Evolutionary conservation across 2,888 invertebrate genomes (phyloP), one percentile per base, ranked within the genome.

Genomic region (Hoplodrina blanda): DNA sequence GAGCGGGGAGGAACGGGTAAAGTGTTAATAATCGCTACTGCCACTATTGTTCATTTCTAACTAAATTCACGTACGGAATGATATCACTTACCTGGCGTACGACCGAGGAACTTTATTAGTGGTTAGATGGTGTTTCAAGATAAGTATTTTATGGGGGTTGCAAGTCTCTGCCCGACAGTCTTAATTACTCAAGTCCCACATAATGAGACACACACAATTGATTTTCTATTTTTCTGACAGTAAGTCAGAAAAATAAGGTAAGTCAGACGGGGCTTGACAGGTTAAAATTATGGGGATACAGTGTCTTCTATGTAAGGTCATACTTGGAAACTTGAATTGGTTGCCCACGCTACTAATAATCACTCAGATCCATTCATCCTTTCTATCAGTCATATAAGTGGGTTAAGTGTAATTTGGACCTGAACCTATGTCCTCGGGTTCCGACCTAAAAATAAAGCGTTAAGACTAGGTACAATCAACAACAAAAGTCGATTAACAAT

Each of bases 1-100:
- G 80, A 82, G 81, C 83, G 81, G 81, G 80, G 80, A 80, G 82
- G 78, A 77, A 81, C 87, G 88, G 87, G 91, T 92, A 93, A 93
- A 94, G 94, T 94, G 95, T 93, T 95, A 94, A 93, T 94, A 94
- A 94, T 93, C 89, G 92, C 89, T 89, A 88, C 87, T 81, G 88
- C 88, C 89, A 89, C 91, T 91, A 93, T 92, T 93, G 93, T 93
- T 89, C 88, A 87, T 89, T 91, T 89, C 89, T 87, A 87, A 88
- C 89, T 84, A 87, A 88, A 89, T 81, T 76, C 80, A 75, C 62
- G 55, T 69, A 73, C 54, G 75, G 63, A 70, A 80, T 70, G 68
- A 81, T 83, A 83, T 80, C 78, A 78, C 80, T 78, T 72, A 70
- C 57, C 54, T 67, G 61, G 54, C 20, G 55, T 76, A 53, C 2